Conservation (phyloP, 1,140 invertebrate genomes). For the Chlorops oryzae region DNA sequence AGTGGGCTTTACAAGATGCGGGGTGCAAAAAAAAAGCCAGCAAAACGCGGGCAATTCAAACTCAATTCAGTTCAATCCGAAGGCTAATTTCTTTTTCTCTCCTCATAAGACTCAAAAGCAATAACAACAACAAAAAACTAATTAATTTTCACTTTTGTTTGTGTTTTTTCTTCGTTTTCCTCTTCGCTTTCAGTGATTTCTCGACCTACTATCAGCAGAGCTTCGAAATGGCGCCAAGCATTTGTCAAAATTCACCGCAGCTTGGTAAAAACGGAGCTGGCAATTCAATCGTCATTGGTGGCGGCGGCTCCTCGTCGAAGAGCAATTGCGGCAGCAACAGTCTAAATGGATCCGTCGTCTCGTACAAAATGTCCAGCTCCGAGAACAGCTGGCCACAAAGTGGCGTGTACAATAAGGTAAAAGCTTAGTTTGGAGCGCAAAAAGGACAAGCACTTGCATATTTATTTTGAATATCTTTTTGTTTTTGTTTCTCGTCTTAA, state of each 20-base stretch:
- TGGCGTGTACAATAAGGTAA: slow-evolving; percentile 35
- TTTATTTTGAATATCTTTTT: background rate
- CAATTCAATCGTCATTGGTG: slow-evolving; percentile 16
- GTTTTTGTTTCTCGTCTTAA: slow-evolving; percentile 30
- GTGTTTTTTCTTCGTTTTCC: background rate
- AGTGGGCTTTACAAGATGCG: no score
- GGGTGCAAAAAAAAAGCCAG: no score
- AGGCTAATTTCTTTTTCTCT: no score
- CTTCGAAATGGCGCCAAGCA: slow-evolving; percentile 40
- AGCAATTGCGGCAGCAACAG: slow-evolving; percentile 40
- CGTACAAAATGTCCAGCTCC: slow-evolving; percentile 40
- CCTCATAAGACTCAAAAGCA: no score
- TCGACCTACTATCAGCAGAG: slow-evolving; percentile 12
- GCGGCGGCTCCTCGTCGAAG: slow-evolving; percentile 11
- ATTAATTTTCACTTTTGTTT: slow-evolving; percentile 12
- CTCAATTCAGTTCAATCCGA: no score
- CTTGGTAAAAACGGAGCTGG: slow-evolving; percentile 14
- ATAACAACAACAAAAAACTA: slow-evolving; percentile 1
- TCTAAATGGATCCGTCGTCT: slow-evolving; percentile 39
- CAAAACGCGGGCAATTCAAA: no score
- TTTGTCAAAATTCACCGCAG: slow-evolving; percentile 34
- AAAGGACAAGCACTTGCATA: background rate
- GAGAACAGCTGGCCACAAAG: slow-evolving; percentile 44
- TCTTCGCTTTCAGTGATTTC: slow-evolving; percentile 9
- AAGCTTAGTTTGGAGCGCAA: slow-evolving; percentile 6